Base-by-base conservation (phyloP, 2,888 invertebrate genomes). In the Beris chalybata region DNA sequence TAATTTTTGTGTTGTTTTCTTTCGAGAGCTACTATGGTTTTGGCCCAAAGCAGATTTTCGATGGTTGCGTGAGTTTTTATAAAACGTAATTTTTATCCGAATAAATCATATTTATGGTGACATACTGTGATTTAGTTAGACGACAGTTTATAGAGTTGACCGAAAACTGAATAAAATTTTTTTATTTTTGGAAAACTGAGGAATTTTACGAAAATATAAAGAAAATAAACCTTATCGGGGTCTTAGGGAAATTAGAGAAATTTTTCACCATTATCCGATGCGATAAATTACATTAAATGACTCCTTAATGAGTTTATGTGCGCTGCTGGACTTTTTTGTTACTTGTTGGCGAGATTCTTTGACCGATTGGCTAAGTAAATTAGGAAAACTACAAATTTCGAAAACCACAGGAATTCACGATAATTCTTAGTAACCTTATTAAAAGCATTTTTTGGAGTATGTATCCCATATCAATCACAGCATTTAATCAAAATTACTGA, bases 101-200 rank as follows among this genome's bases (percentile, higher is more conserved):
- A 67, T 67, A 67, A 67, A 67, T 67, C 67, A 67, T 64, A 58
- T 67, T 67, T 65, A 67, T 55, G 64, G 50, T 59, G 67, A 53
- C 64, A 56, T 45, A 52, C 67, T 52, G 59, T 65, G 67, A 67
- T 67, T 67, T 67, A 59, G 50, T 50, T 61, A 47, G 12, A 48
- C 52, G 61, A 61, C 61, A 52, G 61, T 61, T 50, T 29, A 48
- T 48, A n/a, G 5, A 13, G 48, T 48, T 38, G 38, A 38, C 38
- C 38, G 38, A 38, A 38, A 38, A 38, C 38, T 7, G 9, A 38
- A 9, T 38, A 22, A 22, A 22, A 22, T 38, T 5, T 1, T 38
- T 38, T 38, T 38, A 38, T 38, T 38, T 38, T 38, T 38, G 38
- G 38, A 38, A 38, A 38, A 38, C 5, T 38, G 9, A 7, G 9